Base-by-base conservation (phyloP, 2,797 vertebrate genomes). In the Sebastes taczanowskii region DNA sequence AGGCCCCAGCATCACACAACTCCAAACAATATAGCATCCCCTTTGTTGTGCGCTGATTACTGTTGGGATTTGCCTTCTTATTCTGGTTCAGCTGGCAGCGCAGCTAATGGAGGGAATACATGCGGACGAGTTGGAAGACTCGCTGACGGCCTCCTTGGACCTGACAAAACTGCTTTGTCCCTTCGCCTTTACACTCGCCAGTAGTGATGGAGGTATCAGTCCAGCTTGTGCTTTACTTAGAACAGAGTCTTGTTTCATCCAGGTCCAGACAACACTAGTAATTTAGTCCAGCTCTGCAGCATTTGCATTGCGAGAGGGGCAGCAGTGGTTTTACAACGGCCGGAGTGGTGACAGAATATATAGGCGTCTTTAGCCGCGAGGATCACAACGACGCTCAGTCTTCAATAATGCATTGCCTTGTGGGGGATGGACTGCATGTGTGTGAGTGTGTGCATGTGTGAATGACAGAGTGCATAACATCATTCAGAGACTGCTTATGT, bases 391-490 rank as follows among this genome's bases (percentile, higher is more conserved):
- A 84, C 35, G 22, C 34, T 63, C 65, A 61, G 53, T 62, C 63
- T 92, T 92, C 53, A 94, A 92, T 94, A 92, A 93, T 93, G 65
- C 64, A 92, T 90, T 25, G 30, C 52, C 27, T 38, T 16, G 55
- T 77, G 58, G 52, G 80, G 80, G 70, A 32, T 56, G 32, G 71
- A 30, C 56, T 60, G 59, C 23, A 60, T 74, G 66, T 78, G 60
- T 49, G 67, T 66, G 52, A 71, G 67, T 27, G 18, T 83, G 74
- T 78, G 74, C 58, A 70, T 67, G 68, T 84, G 82, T 85, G 81
- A 83, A 88, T 79, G 81, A 85, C 74, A 27, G 35, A 84, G 80
- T 52, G 63, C 65, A 80, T 67, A 74, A 73, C 88, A 92, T 91
- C 68, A 71, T 76, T 93, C 87, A 88, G 75, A 65, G 61, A 70